A percentile compares a stretch with the other conserved stretches of the same genome.
phyloP scores from a whole-genome alignment of 2,113 vertebrate species.

The Alces alces region DNA sequence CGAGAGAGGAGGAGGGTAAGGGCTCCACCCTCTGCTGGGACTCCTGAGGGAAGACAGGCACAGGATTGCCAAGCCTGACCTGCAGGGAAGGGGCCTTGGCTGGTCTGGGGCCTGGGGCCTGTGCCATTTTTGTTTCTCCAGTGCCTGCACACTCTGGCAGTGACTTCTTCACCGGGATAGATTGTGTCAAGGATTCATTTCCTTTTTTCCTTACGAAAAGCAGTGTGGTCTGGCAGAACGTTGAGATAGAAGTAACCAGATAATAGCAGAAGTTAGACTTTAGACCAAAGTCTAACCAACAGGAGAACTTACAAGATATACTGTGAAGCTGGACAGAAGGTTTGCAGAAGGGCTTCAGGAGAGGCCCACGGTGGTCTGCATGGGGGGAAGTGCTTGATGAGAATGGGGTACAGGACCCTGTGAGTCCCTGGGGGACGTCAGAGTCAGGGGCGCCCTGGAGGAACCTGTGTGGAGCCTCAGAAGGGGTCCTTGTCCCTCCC shows the following conservation, averaged over 20 bases:
- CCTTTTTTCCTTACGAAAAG: background rate
- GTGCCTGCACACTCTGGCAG: accelerated
- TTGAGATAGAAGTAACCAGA: background rate
- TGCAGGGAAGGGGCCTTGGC: background rate
- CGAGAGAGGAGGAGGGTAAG: background rate
- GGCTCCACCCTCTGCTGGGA: background rate
- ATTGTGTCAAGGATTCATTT: background rate
- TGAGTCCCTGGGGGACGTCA: background rate
- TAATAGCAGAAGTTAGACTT: background rate
- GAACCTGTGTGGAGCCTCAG: background rate
- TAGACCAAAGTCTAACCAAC: background rate
- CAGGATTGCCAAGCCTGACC: background rate
- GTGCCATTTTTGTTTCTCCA: background rate
- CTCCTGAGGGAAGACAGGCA: background rate
- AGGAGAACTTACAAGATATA: background rate
- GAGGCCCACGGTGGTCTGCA: background rate
- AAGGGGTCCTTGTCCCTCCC: background rate
- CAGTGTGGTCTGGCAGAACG: background rate
- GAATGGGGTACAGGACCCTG: background rate
- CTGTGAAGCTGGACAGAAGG: no score
- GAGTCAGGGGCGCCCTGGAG: background rate
- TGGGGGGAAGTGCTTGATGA: no score
- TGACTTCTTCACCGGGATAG: background rate
- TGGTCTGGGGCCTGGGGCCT: background rate
- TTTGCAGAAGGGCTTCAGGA: background rate